Conservation (phyloP, 2,888 invertebrate genomes). For the Acronicta leporina region DNA sequence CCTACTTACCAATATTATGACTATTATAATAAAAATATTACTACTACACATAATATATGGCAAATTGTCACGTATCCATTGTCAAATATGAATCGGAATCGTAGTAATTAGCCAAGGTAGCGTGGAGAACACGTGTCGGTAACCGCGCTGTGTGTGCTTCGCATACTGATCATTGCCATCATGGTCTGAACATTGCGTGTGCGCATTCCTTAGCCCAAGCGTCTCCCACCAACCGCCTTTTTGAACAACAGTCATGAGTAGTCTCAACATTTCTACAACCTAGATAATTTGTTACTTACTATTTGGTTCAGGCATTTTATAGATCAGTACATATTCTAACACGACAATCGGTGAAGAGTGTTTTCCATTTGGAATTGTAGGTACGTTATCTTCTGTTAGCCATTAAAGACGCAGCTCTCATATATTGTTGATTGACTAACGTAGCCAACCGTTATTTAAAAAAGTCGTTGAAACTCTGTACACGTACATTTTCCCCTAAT, state of each 20-base stretch:
- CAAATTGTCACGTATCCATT: conserved; percentile 64
- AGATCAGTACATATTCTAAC: not conserved
- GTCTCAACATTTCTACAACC: conserved; percentile 21
- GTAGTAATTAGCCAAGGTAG: conserved; percentile 80
- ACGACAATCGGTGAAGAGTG: not conserved
- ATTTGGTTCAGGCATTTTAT: conserved; percentile 20
- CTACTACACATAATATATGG: conserved; percentile 19
- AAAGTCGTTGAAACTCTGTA: not conserved
- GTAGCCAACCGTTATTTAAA: not conserved
- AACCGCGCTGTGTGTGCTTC: conserved; percentile 71
- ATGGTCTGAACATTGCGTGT: conserved; percentile 73
- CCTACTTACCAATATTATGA: conserved; percentile 2
- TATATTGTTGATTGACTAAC: not conserved
- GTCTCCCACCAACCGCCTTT: conserved; percentile 60
- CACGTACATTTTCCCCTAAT: conserved; percentile 37
- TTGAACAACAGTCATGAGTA: conserved; percentile 43
- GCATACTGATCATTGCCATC: conserved; percentile 79
- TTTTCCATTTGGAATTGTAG: not conserved
- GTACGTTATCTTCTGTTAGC: not conserved
- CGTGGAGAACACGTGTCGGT: conserved; percentile 79
- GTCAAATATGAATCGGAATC: conserved; percentile 70
- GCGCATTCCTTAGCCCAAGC: conserved; percentile 74
- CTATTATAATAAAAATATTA: conserved; percentile 7
- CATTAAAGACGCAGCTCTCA: not conserved
- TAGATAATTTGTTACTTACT: conserved; percentile 26